Evolutionary conservation across 2,797 vertebrate species (phyloP).

Genomic region (Oryzias sinensis): DNA sequence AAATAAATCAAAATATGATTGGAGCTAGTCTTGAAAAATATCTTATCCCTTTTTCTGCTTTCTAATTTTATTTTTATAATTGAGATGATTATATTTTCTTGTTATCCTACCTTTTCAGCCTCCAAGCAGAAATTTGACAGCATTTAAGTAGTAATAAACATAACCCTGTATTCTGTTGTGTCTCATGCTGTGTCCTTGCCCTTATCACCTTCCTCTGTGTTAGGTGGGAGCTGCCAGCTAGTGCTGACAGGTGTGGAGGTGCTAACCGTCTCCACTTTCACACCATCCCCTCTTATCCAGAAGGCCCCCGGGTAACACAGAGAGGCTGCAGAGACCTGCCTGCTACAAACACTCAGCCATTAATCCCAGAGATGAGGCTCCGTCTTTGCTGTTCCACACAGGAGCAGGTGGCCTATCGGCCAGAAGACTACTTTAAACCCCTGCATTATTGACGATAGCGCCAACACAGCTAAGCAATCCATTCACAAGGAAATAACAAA

Average conservation of each 20-base stretch:
- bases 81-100: neutral
- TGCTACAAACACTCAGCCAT: constrained; percentile 22
- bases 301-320: constrained; percentile 16
- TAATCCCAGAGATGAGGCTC: constrained; percentile 16
- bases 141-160: neutral
- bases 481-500: too few relatives aligned
- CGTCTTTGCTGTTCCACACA: constrained; percentile 6
- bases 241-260: constrained; percentile 47
- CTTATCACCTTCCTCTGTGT: constrained; percentile 20
- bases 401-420: constrained; percentile 31
- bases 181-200: constrained; percentile 2
- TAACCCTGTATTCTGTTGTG: neutral
- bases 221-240: constrained; percentile 23
- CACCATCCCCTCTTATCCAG: constrained; percentile 23
- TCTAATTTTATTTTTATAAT: neutral
- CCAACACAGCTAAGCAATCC: too few relatives aligned
- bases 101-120: neutral
- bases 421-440: constrained; percentile 9
- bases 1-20: too few relatives aligned
- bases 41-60: too few relatives aligned
- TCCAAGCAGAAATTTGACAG: neutral
- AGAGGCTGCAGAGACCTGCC: constrained; percentile 18
- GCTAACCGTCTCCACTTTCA: constrained; percentile 46
- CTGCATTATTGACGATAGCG: too few relatives aligned
- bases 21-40: too few relatives aligned